These are phyloP conservation scores for Agonopterix alstromeriana DNA, from an alignment of 2,888 invertebrate genomes.

Conservation along the genomic window DNA sequence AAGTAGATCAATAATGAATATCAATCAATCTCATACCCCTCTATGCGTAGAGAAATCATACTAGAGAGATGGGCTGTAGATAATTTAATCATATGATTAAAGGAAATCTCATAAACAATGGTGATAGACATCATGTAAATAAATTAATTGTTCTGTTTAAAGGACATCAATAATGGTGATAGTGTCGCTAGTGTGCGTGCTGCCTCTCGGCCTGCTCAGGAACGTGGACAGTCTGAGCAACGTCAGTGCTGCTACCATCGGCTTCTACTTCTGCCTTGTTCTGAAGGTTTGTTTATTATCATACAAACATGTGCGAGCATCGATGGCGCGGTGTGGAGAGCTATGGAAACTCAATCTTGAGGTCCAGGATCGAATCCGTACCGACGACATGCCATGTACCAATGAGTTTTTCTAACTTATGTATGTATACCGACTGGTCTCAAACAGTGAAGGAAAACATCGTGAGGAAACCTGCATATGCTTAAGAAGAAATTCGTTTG, in stretches of 20 bases:
- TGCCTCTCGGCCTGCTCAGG: slow-evolving; percentile 91
- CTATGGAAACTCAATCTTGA: no score
- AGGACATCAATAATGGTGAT: slow-evolving; percentile 82
- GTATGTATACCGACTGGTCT: no score
- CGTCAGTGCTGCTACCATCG: slow-evolving; percentile 92
- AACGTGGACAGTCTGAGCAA: slow-evolving; percentile 93
- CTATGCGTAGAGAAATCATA: background rate
- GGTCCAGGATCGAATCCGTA: no score
- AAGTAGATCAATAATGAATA: slow-evolving; percentile 82
- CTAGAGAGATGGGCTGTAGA: background rate
- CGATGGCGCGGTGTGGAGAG: no score
- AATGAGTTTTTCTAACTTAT: no score
- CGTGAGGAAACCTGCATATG: no score
- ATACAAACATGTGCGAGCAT: background rate
- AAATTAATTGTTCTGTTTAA: slow-evolving; percentile 7
- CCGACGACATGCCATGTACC: no score
- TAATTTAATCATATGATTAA: background rate
- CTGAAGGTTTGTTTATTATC: slow-evolving; percentile 81
- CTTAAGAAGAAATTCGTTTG: no score
- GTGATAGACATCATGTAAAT: no score
- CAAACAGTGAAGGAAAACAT: no score
- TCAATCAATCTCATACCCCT: slow-evolving; percentile 24
- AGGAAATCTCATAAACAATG: no score
- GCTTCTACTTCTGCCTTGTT: slow-evolving; percentile 93
- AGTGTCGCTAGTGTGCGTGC: slow-evolving; percentile 86